Conservation (phyloP, 2,888 invertebrate genomes). For the Empis livida region DNA sequence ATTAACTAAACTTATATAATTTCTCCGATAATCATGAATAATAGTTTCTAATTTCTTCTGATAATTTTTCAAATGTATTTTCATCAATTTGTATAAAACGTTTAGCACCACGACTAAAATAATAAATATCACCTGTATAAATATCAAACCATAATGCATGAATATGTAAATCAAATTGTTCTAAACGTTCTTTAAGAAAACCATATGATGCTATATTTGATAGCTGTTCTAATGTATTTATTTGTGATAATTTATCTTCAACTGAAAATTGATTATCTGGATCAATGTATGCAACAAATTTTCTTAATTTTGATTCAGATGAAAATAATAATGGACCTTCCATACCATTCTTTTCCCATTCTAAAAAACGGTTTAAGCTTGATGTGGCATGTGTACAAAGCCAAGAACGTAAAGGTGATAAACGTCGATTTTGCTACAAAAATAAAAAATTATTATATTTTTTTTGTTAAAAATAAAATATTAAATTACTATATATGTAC, state of each 20-base stretch:
- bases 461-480: too few species aligned
- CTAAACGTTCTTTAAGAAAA: conserved; percentile 69
- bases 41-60: conserved; percentile 64
- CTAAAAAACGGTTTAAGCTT: conserved; percentile 71
- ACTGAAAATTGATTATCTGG: conserved; percentile 76
- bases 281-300: conserved; percentile 89
- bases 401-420: conserved; percentile 86
- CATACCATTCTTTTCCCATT: conserved; percentile 44
- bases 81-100: conserved; percentile 79
- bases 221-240: conserved; percentile 82
- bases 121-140: conserved; percentile 90
- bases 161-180: conserved; percentile 70
- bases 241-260: conserved; percentile 90
- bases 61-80: conserved; percentile 55
- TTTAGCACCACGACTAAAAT: conserved; percentile 80
- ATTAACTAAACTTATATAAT: too few species aligned
- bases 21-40: conserved; percentile 45
- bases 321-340: conserved; percentile 70
- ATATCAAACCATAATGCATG: conserved; percentile 97
- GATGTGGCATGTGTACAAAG: conserved; percentile 72
- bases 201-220: conserved; percentile 89
- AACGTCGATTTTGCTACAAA: conserved; percentile 55
- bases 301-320: conserved; percentile 73
- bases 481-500: conserved; percentile 10
- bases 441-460: conserved; percentile 4